Evolutionary conservation across 2,113 vertebrate genomes (phyloP), one percentile per base, ranked within the genome.

Genomic region (Pseudorectes ferrugineus): DNA sequence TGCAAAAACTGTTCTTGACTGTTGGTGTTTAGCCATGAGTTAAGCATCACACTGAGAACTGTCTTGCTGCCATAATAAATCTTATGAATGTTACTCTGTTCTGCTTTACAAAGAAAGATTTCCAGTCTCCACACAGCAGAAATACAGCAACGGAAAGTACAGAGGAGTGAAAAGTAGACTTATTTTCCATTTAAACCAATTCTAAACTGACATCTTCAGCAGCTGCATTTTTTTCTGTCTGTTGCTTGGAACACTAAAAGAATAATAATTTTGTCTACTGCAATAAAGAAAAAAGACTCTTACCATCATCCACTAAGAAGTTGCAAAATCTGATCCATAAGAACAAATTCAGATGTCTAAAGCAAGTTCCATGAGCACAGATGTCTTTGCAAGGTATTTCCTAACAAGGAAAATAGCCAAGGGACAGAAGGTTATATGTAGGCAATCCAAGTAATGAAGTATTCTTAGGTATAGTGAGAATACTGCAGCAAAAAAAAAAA

Each of bases 361-460:
- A 70, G 28, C 16, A 77, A 83, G 28, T 80, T 58, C 76, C 85
- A 59, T 89, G 42, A 86, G 45, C 49, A 78, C 91, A 97, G 92
- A 97, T 96, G 91, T 95, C 73, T 93, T 95, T 82, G 58, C 38
- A 83, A 92, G 81, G 73, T 88, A 77, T 75, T 95, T 96, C 95
- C 91, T 94, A 95, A 85, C 20, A 86, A 94, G 92, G 78, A 85
- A 93, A 88, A 78, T 51, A 89, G 95, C 95, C 96, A 97, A 97
- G 66, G 96, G 89, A 95, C 93, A 95, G 85, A 87, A 94, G 95
- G 92, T 96, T 96, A 93, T 46, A 36, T 54, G 62, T 72, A 90
- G 29, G 40, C 55, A 95, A 65, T 96, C 96, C 96, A 97, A 97
- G 59, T 90, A 85, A 71, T 92, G 43, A 95, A 95, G 35, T 87